Conservation (phyloP, 2,888 invertebrate genomes). For the Drosophila eohydei region DNA sequence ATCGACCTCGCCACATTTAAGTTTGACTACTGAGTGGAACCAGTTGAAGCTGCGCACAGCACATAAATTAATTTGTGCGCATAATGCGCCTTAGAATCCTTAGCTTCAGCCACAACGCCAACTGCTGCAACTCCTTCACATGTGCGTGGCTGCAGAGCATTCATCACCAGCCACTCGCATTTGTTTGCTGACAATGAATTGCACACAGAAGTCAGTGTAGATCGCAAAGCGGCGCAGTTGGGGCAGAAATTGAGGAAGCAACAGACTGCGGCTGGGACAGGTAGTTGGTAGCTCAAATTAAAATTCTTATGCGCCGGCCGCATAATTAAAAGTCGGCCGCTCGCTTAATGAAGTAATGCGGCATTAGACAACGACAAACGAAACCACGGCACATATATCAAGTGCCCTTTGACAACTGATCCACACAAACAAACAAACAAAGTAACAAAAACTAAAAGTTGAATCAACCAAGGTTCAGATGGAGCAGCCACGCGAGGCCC, state of each 20-base stretch:
- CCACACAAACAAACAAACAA: constrained; percentile 7
- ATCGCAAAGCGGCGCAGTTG: constrained; percentile 5
- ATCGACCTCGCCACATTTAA: neutral
- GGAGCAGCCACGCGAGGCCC: constrained; percentile 3
- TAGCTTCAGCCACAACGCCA: neutral
- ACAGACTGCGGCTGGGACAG: neutral
- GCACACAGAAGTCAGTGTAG: constrained; percentile 51
- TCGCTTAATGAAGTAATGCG: constrained; percentile 70
- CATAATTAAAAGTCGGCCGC: constrained; percentile 74
- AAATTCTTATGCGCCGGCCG: constrained; percentile 66
- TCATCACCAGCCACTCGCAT: constrained; percentile 79
- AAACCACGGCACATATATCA: constrained; percentile 49
- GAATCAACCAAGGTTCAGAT: neutral
- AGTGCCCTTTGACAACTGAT: constrained; percentile 54
- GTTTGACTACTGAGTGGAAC: neutral
- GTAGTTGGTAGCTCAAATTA: constrained; percentile 65
- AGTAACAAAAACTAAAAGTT: neutral
- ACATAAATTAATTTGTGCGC: constrained; percentile 81
- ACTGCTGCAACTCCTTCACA: constrained; percentile 32
- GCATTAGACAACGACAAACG: constrained; percentile 66
- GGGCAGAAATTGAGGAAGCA: constrained; percentile 5
- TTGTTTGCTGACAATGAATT: constrained; percentile 83
- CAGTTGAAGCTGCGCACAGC: constrained; percentile 26
- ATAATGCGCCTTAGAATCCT: constrained; percentile 74
- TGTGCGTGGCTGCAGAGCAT: constrained; percentile 82